Conservation (phyloP, 37 sponge, comb jelly and placozoan genomes). For the Agelas oroides region DNA sequence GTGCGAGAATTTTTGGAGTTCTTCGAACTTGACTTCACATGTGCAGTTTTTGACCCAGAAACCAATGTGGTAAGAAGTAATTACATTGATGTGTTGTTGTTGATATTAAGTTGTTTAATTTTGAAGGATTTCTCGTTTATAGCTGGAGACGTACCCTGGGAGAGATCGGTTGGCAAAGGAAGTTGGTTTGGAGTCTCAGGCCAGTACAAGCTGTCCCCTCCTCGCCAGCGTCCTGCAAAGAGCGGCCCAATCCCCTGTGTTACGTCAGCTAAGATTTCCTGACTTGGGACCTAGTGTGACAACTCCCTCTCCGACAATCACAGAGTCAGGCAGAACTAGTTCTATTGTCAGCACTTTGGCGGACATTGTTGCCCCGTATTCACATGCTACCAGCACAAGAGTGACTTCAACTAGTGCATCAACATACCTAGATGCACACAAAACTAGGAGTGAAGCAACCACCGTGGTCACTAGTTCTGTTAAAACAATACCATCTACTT, state of each 20-base stretch:
- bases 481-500: no score
- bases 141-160: conserved; percentile 53
- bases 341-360: no score
- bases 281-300: not conserved
- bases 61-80: conserved; percentile 65
- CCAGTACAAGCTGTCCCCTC: conserved; percentile 20
- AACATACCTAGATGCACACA: no score
- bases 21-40: conserved; percentile 84
- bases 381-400: not conserved
- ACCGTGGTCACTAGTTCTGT: no score
- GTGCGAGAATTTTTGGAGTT: conserved; percentile 85
- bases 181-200: conserved; percentile 15
- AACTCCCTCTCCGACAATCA: not conserved
- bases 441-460: no score
- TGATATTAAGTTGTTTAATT: not conserved
- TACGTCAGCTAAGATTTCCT: conserved; percentile 2
- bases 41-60: conserved; percentile 89
- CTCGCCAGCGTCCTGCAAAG: conserved; percentile 17
- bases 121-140: not conserved
- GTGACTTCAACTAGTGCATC: not conserved
- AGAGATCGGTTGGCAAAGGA: conserved; percentile 29
- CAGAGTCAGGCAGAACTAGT: not conserved
- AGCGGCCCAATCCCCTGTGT: not conserved
- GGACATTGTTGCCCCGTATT: not conserved
- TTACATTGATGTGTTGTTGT: not conserved